Evolutionary conservation across 1,140 invertebrate species (phyloP).

Genomic region (Lanistes nyassanus): DNA sequence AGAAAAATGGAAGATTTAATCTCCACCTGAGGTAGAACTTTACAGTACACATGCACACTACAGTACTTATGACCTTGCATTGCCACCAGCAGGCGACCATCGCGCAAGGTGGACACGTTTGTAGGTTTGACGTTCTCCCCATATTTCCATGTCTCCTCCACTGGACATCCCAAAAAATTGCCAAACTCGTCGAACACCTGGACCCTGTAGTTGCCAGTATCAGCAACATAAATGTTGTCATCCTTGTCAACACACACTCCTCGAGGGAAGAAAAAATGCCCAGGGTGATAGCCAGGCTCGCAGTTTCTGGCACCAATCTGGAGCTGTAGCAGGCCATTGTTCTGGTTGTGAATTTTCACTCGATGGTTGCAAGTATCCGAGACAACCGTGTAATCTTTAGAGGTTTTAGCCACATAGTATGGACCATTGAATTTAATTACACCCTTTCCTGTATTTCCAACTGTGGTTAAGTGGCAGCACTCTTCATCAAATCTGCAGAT

Average conservation of each 20-base stretch:
- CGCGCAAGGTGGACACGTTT: not conserved
- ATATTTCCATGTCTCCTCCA: slow-evolving; percentile 20
- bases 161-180: not conserved
- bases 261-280: not conserved
- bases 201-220: slow-evolving; percentile 18
- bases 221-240: slow-evolving; percentile 22
- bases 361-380: slow-evolving; percentile 13
- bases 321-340: not conserved
- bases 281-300: not conserved
- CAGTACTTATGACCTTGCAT: slow-evolving; percentile 20
- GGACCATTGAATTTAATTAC: slow-evolving; percentile 3
- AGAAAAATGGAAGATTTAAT: too few relatives aligned
- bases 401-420: slow-evolving; percentile 22
- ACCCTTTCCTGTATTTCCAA: not conserved
- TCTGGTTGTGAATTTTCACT: slow-evolving; percentile 15
- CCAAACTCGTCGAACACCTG: not conserved
- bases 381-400: slow-evolving; percentile 4
- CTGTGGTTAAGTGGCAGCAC: not conserved
- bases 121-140: slow-evolving; percentile 16
- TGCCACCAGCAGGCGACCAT: slow-evolving; percentile 17
- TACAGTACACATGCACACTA: slow-evolving; percentile 14
- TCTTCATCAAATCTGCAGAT: slow-evolving; percentile 15
- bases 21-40: too few relatives aligned
- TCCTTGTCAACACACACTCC: slow-evolving; percentile 16
- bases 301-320: not conserved